Base-by-base conservation (phyloP, 2,113 vertebrate species). In the Oryzias curvinotus region DNA sequence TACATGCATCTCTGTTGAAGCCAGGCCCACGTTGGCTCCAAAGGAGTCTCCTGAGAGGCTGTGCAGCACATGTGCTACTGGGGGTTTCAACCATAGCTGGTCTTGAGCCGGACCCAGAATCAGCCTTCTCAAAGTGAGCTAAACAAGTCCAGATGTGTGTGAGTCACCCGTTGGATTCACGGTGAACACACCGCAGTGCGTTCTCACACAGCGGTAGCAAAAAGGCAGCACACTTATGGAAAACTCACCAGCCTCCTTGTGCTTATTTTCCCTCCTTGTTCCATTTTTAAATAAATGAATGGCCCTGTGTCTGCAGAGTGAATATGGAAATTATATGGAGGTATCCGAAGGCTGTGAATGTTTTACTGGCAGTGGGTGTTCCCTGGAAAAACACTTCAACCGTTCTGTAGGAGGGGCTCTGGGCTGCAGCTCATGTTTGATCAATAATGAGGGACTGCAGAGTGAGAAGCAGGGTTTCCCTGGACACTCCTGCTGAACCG, bases 71-170 rank as follows among this genome's bases (percentile, higher is more conserved):
- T 87, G 86, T 81, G 88, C 88, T 91, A 90, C 89, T 45, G 85
- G 82, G 72, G 73, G 65, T 67, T 58, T 54, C 12, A 41, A 68
- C 62, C 75, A 55, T 73, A 48, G 14, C 47, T 61, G 76, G 72
- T 55, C 49, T n/a, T 3, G 56, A 58, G 73, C 77, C 62, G 10
- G 71, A 70, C 70, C 21, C 46, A 73, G 62, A 80, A 68, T 75
- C 62, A 57, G 75, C 57, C 65, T 77, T 73, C 77, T 79, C 56
- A 71, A 65, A 65, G 45, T 57, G 14, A 63, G 71, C 62, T 69
- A 89, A 93, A 60, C 62, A 72, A 78, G 59, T 86, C 89, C 91
- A 92, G 88, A 92, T 92, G 92, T 81, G 17, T 57, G 17, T 85
- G 80, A 83, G 62, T 88, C 83, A 85, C 65, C n/a, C 59, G 68